These are phyloP conservation scores for Jordanella pulchra DNA, from an alignment of 2,797 vertebrate species.

Conservation along the genomic window DNA sequence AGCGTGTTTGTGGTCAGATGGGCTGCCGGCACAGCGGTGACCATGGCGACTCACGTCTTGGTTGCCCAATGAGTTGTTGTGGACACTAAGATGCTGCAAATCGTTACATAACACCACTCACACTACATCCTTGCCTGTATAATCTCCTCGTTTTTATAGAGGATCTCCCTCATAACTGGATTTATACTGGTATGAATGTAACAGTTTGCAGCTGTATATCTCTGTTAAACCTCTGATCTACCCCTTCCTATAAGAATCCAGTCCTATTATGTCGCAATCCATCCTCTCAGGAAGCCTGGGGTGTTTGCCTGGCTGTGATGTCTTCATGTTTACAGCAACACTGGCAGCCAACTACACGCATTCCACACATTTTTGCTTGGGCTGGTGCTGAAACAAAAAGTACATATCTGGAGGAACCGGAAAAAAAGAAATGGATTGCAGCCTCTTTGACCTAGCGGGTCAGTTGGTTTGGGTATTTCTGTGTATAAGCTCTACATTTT, in stretches of 20 bases:
- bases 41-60: constrained; percentile 57
- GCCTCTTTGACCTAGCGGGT: constrained; percentile 55
- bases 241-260: constrained; percentile 14
- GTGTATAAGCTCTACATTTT: constrained; percentile 35
- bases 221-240: constrained; percentile 6
- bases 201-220: constrained; percentile 18
- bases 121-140: constrained; percentile 29
- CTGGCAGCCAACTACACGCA: constrained; percentile 49
- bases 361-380: constrained; percentile 25
- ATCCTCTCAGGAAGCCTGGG: constrained; percentile 30
- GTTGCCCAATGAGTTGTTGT: constrained; percentile 30
- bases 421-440: constrained; percentile 47
- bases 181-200: background rate
- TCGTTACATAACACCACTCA: constrained; percentile 40
- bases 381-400: constrained; percentile 52
- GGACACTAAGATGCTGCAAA: constrained; percentile 39
- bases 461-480: constrained; percentile 12
- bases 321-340: constrained; percentile 56
- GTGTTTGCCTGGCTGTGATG: constrained; percentile 36
- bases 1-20: constrained; percentile 56
- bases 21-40: constrained; percentile 50
- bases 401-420: constrained; percentile 55
- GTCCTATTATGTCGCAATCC: constrained; percentile 20
- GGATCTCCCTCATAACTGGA: constrained; percentile 27
- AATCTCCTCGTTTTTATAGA: constrained; percentile 35